Percentiles rank a stretch among this genome's conserved stretches.
Conservation (phyloP, 35 echinoderm and acorn worm species). For the Patiria miniata region DNA sequence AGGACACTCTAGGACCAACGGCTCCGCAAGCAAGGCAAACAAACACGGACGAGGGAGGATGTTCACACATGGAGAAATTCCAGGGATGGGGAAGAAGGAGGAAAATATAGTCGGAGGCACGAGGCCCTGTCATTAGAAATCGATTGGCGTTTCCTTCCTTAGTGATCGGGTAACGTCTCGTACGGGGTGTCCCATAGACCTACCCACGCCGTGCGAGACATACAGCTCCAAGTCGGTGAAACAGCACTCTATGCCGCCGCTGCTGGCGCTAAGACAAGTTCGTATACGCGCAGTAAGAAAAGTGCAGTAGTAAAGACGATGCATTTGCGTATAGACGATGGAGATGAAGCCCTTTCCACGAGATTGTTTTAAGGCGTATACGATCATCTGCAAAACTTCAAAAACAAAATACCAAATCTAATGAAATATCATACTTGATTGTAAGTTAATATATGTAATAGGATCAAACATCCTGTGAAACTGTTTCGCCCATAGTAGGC, state of each 20-base stretch:
- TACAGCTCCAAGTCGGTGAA: background rate
- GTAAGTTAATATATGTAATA: too few species aligned
- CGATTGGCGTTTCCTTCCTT: constrained; percentile 24
- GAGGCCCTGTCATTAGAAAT: constrained; percentile 27
- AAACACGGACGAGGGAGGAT: background rate
- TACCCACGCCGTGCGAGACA: background rate
- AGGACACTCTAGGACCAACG: constrained; percentile 10
- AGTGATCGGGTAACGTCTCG: constrained; percentile 18
- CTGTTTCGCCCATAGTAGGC: too few species aligned
- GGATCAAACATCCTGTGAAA: too few species aligned
- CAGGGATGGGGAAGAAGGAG: background rate
- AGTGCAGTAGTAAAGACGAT: too few species aligned
- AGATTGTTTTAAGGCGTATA: too few species aligned
- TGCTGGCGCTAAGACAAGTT: background rate
- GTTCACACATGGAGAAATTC: constrained; percentile 1
- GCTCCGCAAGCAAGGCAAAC: constrained; percentile 27
- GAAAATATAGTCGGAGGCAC: constrained; percentile 7
- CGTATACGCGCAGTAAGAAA: too few species aligned
- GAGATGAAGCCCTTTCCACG: too few species aligned
- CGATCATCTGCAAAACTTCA: too few species aligned
- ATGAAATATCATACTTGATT: too few species aligned
- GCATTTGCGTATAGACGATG: too few species aligned
- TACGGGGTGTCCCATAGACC: background rate
- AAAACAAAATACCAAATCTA: too few species aligned
- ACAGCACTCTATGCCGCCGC: background rate